These are phyloP conservation scores for Ariolimax columbianus DNA, from an alignment of 2,888 invertebrate species.

Conservation along the genomic window DNA sequence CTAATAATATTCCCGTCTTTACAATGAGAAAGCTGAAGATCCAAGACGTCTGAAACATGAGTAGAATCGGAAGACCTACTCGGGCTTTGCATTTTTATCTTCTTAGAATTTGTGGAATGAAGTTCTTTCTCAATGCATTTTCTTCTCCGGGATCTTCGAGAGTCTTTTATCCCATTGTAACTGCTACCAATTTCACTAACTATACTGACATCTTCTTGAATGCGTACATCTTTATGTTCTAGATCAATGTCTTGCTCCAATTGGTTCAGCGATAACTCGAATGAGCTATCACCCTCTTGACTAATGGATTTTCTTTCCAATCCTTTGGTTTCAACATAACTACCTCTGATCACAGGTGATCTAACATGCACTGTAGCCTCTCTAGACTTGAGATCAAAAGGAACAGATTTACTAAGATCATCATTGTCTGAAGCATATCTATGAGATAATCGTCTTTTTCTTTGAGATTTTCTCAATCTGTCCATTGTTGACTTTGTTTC, in stretches of 20 bases:
- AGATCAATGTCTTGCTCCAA: neutral
- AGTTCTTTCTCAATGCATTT: neutral
- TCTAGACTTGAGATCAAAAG: neutral
- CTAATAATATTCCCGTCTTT: neutral
- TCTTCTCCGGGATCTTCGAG: slow-evolving; percentile 21
- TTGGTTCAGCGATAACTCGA: neutral
- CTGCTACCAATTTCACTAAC: slow-evolving; percentile 15
- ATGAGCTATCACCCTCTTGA: neutral
- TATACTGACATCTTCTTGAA: neutral
- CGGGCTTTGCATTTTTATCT: slow-evolving; percentile 9
- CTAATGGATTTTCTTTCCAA: neutral
- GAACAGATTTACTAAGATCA: slow-evolving; percentile 9
- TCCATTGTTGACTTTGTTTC: neutral
- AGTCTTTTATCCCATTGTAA: neutral
- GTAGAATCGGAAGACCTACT: neutral
- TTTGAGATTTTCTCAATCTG: slow-evolving; percentile 7
- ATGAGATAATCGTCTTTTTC: neutral
- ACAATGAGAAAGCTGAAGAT: neutral
- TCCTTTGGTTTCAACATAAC: neutral
- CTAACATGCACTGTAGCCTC: neutral
- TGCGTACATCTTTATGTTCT: no score
- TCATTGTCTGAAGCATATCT: slow-evolving; percentile 15
- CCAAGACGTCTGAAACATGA: neutral
- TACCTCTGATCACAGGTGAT: neutral
- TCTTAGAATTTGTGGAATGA: neutral